A percentile compares a stretch with the other conserved stretches of the same genome.
These are phyloP conservation scores for Macquaria australasica DNA, from an alignment of 2,113 vertebrate species.

Conservation along the genomic window DNA sequence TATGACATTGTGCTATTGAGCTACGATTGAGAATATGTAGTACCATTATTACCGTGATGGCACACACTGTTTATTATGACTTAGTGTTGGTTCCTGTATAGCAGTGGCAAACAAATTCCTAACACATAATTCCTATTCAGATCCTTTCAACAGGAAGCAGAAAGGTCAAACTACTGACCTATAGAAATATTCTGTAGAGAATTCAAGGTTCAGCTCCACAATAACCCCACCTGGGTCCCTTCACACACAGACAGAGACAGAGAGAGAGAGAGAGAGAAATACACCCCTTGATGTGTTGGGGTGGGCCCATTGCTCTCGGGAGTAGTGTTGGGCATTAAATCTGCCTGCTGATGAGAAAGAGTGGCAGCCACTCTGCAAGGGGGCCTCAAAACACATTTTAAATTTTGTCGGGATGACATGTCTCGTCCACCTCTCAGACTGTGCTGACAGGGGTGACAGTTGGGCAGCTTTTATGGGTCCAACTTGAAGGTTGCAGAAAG, in stretches of 20 bases:
- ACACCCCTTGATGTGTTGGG: conserved; percentile 57
- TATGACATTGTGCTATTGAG: not conserved
- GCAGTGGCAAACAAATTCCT: conserved; percentile 23
- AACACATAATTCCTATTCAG: conserved; percentile 46
- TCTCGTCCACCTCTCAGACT: conserved; percentile 68
- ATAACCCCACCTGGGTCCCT: conserved; percentile 52
- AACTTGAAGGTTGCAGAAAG: conserved; percentile 73
- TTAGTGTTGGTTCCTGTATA: not conserved
- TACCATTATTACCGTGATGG: not conserved
- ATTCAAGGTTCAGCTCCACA: conserved; percentile 65
- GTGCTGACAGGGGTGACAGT: conserved; percentile 75
- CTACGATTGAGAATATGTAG: not conserved
- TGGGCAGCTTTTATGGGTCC: conserved; percentile 71
- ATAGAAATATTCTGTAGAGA: conserved; percentile 45
- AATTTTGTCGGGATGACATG: conserved; percentile 78
- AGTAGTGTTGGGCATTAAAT: conserved; percentile 73
- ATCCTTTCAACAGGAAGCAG: conserved; percentile 43
- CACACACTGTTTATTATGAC: conserved; percentile 5
- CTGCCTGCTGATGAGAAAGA: conserved; percentile 74
- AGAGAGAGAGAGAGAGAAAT: conserved; percentile 28
- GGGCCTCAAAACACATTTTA: conserved; percentile 80
- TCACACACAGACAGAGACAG: conserved; percentile 4
- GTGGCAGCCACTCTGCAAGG: conserved; percentile 76
- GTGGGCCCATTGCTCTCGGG: conserved; percentile 59
- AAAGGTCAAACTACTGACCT: conserved; percentile 67